Conservation (phyloP, 2,113 vertebrate genomes). For the Labeo catla region DNA sequence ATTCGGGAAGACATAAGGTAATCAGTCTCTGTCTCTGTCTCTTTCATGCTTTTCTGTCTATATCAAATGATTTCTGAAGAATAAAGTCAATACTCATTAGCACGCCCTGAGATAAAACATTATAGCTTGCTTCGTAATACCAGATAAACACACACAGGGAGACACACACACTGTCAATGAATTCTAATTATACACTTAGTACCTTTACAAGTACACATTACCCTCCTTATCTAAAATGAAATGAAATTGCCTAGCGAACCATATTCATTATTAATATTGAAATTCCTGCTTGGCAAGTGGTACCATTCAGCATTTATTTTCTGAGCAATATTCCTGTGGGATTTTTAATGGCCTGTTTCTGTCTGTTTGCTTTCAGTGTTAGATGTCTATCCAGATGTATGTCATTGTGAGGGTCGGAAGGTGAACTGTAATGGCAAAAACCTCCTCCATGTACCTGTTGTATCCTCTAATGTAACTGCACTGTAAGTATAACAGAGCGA, state of each 20-base stretch:
- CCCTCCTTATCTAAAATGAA: background rate
- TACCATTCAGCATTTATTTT: background rate
- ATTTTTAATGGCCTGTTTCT: conserved; percentile 1
- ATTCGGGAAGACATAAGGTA: background rate
- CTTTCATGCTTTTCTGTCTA: background rate
- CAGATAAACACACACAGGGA: conserved; percentile 19
- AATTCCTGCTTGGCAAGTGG: background rate
- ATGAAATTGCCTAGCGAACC: background rate
- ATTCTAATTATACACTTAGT: conserved; percentile 1
- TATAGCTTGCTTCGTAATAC: background rate
- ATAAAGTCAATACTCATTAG: background rate
- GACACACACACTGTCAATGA: background rate
- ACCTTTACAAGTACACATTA: conserved; percentile 4
- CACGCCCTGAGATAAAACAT: background rate
- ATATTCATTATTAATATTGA: background rate
- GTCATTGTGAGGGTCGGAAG: conserved; percentile 62
- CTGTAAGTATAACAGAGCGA: conserved; percentile 66
- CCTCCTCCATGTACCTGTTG: conserved; percentile 60
- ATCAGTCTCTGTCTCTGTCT: conserved; percentile 1
- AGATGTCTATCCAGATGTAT: conserved; percentile 63
- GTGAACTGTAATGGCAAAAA: conserved; percentile 67
- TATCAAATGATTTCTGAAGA: conserved; percentile 1
- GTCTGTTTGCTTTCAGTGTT: conserved; percentile 62
- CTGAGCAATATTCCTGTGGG: background rate
- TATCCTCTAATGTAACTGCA: conserved; percentile 67